phyloP scores from a whole-genome alignment of 2,797 vertebrate genomes.

The Helarctos malayanus region DNA sequence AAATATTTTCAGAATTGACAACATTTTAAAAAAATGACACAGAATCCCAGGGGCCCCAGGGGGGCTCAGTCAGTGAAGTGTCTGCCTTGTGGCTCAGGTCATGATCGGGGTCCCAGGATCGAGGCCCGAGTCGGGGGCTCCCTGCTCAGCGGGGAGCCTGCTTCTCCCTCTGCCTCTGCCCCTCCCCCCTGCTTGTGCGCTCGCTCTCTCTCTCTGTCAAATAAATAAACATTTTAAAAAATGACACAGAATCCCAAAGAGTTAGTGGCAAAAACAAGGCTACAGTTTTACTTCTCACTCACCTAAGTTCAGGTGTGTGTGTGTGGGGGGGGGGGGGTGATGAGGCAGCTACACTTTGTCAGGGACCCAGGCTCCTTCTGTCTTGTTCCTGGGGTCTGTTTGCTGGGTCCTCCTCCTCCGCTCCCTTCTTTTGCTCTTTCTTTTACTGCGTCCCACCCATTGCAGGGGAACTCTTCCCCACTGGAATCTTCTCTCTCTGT shows the following conservation, averaged over 20 bases:
- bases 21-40: background rate
- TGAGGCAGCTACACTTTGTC: accelerated
- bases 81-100: background rate
- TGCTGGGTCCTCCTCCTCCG: accelerated
- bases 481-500: background rate
- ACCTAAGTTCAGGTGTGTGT: background rate
- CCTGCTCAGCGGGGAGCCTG: background rate
- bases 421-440: background rate
- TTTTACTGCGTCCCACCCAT: background rate
- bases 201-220: background rate
- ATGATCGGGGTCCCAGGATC: background rate
- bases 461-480: background rate
- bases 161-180: background rate
- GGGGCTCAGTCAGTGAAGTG: background rate
- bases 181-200: background rate
- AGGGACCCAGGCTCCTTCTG: background rate
- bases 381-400: too few species aligned
- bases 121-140: accelerated
- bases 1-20: background rate
- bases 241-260: background rate
- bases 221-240: background rate
- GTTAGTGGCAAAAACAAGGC: background rate
- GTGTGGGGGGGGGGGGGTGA: background rate
- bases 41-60: background rate
- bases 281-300: background rate